Conservation (phyloP, 2,113 vertebrate genomes). For the Siphamia tubifer region DNA sequence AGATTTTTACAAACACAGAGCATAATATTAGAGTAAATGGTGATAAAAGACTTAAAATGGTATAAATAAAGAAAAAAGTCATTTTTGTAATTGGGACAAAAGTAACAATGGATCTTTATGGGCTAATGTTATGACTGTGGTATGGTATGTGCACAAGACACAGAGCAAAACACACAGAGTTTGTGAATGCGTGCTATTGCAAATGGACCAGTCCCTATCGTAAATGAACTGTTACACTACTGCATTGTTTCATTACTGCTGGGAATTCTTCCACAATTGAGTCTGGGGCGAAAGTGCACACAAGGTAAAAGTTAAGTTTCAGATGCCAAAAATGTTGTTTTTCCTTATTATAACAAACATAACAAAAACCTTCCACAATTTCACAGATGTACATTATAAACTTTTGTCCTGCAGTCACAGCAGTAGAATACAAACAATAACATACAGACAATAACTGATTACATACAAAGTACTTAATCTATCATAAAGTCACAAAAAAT, state of each 20-base stretch:
- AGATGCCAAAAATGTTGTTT: background rate
- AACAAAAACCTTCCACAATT: background rate
- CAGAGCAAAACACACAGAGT: conserved; percentile 5
- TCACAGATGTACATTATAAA: background rate
- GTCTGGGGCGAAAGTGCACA: conserved; percentile 23
- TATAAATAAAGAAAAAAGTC: too few species aligned
- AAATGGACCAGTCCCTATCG: conserved; percentile 33
- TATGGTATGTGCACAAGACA: conserved; percentile 3
- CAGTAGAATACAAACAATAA: background rate
- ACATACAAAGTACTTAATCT: background rate
- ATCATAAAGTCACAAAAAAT: conserved; percentile 11
- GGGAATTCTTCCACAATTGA: conserved; percentile 7
- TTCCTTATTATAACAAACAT: background rate
- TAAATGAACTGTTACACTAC: conserved; percentile 33
- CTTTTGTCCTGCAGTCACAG: background rate
- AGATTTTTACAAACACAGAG: too few species aligned
- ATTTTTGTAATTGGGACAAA: too few species aligned
- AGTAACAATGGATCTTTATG: too few species aligned
- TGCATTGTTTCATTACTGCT: conserved; percentile 42
- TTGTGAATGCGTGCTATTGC: conserved; percentile 31
- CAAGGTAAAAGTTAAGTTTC: conserved; percentile 16
- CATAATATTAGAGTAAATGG: too few species aligned
- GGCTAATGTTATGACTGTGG: conserved; percentile 12
- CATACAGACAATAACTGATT: background rate
- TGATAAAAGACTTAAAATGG: too few species aligned